Percentiles rank a stretch among this genome's conserved stretches.
These are phyloP conservation scores for Gadus chalcogrammus DNA, from an alignment of 2,113 vertebrate genomes.

Conservation along the genomic window DNA sequence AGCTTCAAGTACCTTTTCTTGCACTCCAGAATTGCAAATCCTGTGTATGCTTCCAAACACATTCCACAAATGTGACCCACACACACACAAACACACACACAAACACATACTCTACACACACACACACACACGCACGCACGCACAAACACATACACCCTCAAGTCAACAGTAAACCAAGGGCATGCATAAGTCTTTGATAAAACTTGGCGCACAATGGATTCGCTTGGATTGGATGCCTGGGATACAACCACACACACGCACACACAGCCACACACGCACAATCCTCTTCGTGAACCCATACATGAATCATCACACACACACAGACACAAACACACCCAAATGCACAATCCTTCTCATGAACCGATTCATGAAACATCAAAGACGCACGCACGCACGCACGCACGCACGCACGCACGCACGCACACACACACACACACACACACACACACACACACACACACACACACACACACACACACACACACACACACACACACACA, in stretches of 20 bases:
- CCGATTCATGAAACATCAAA: background rate
- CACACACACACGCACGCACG: background rate
- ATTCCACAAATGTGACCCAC: background rate
- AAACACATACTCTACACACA: background rate
- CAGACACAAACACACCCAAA: background rate
- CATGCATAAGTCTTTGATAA: slow-evolving; percentile 28
- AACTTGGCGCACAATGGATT: slow-evolving; percentile 18
- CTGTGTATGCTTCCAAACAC: background rate
- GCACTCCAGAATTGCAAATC: background rate
- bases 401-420: too few relatives aligned
- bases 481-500: background rate
- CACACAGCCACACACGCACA: background rate
- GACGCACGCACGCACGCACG: too few relatives aligned
- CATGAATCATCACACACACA: background rate
- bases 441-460: background rate
- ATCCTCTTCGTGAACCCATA: background rate
- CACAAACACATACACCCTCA: background rate
- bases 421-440: background rate
- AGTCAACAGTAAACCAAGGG: slow-evolving; percentile 11
- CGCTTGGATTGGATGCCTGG: background rate
- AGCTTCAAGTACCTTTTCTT: too few relatives aligned
- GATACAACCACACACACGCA: background rate
- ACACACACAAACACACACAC: background rate
- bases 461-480: background rate
- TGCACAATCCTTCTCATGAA: background rate